Percentiles rank a stretch among this genome's conserved stretches.
Conservation (phyloP, 2,113 vertebrate species). For the Cinclus cinclus region DNA sequence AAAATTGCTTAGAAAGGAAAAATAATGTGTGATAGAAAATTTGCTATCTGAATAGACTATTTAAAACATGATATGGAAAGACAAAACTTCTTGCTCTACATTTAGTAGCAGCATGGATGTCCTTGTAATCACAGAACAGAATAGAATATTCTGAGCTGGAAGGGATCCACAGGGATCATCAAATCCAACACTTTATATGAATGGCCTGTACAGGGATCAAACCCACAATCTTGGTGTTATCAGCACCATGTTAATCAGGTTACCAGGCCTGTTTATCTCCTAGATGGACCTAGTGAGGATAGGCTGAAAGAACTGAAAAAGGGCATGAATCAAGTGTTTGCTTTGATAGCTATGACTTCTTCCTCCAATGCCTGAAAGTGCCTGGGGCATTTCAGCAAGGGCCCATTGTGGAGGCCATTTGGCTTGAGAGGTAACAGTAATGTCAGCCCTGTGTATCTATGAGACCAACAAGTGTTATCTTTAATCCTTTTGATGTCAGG, state of each 20-base stretch:
- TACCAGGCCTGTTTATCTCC: background rate
- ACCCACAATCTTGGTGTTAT: background rate
- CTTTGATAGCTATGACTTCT: too few relatives aligned
- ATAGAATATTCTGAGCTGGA: background rate
- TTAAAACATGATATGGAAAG: background rate
- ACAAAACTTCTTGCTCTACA: background rate
- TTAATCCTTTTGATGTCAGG: background rate
- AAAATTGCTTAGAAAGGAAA: background rate
- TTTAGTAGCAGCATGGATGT: background rate
- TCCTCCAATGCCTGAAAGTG: background rate
- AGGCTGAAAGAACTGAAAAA: background rate
- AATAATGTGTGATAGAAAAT: background rate
- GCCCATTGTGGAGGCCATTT: background rate
- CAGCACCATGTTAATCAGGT: background rate
- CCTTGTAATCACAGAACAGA: background rate
- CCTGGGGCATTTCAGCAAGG: background rate
- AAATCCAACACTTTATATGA: background rate
- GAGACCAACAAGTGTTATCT: background rate
- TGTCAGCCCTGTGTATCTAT: background rate
- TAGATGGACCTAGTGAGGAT: background rate
- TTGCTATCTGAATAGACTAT: background rate
- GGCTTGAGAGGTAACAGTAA: background rate
- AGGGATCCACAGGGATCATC: background rate
- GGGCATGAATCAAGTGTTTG: too few relatives aligned
- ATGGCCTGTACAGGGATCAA: fast-evolving